phyloP scores from a whole-genome alignment of 2,888 invertebrate genomes.

The Drosophila multiciliata region DNA sequence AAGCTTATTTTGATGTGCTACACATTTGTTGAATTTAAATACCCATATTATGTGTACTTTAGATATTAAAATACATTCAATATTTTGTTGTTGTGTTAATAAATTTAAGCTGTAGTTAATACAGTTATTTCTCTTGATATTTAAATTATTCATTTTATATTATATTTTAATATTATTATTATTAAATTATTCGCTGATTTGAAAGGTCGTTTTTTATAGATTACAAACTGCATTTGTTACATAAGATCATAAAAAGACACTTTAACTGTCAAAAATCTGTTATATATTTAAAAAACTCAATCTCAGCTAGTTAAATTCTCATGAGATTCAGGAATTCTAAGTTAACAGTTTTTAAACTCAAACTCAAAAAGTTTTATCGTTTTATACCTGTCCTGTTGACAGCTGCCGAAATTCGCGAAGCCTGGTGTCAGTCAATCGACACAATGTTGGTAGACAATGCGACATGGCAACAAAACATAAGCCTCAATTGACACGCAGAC shows the following conservation, averaged over 20 bases:
- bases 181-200: not conserved
- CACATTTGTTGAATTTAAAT: not conserved
- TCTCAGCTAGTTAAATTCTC: not conserved
- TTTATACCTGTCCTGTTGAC: constrained; percentile 36
- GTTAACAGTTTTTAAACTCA: not conserved
- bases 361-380: not conserved
- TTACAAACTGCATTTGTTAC: not conserved
- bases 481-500: constrained; percentile 56
- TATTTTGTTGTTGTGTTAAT: not conserved
- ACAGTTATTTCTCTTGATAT: not conserved
- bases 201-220: not conserved
- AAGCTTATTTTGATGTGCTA: not conserved
- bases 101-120: not conserved
- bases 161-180: no score
- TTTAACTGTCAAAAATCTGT: not conserved
- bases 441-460: constrained; percentile 26
- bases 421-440: constrained; percentile 65
- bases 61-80: not conserved
- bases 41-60: not conserved
- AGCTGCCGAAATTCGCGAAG: constrained; percentile 51
- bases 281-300: not conserved
- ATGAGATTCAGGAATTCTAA: not conserved
- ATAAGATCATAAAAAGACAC: not conserved
- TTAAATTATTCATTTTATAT: no score
- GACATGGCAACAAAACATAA: constrained; percentile 54